Conservation (phyloP, 2,888 invertebrate species). For the Tenthredo scrophulariae region DNA sequence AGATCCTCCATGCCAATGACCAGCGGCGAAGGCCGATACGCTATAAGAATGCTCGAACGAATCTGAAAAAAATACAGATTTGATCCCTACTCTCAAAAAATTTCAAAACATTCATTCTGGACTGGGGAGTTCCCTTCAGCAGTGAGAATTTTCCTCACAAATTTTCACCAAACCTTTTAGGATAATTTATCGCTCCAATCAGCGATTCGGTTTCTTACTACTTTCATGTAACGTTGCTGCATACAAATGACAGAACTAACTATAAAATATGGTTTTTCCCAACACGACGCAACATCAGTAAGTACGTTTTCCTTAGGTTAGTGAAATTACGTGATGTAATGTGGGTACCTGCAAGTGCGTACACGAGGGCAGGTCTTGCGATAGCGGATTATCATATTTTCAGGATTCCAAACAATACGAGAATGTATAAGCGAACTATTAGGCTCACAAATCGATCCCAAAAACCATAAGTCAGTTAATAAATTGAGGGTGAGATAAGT, state of each 20-base stretch:
- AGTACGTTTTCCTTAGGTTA: too few relatives aligned
- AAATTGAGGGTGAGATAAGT: neutral
- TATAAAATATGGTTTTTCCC: neutral
- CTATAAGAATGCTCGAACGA: neutral
- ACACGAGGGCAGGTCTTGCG: neutral
- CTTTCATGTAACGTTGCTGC: neutral
- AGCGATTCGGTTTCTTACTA: neutral
- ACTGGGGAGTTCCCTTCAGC: neutral
- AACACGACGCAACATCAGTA: neutral
- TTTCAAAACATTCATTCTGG: neutral
- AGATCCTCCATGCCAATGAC: neutral
- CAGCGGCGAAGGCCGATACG: neutral
- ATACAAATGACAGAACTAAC: conserved; percentile 2
- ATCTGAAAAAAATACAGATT: neutral
- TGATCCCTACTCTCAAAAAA: neutral
- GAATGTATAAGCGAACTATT: neutral
- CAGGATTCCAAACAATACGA: neutral
- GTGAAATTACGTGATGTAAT: neutral
- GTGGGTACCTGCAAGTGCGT: neutral
- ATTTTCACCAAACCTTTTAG: neutral
- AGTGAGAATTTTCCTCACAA: neutral
- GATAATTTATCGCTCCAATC: neutral
- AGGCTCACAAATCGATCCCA: neutral
- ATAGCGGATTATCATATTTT: neutral
- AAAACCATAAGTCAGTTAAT: neutral